phyloP scores from a whole-genome alignment of 2,113 vertebrate genomes.

The Prietella phreatophila region DNA sequence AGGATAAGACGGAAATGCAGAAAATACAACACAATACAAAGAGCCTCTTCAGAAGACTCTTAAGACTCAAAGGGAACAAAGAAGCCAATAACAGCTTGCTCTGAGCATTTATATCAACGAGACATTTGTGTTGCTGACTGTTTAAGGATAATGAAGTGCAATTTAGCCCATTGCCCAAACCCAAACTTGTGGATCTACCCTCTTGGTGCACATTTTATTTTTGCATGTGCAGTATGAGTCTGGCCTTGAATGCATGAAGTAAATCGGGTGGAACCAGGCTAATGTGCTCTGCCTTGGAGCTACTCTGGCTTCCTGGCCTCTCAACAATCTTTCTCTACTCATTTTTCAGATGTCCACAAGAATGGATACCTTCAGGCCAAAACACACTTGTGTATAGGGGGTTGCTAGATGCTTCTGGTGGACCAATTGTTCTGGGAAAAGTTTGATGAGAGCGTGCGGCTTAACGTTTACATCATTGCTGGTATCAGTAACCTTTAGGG shows the following conservation, averaged over 20 bases:
- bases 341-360: constrained; percentile 49
- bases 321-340: constrained; percentile 23
- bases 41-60: constrained; percentile 49
- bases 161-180: constrained; percentile 58
- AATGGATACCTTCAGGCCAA: constrained; percentile 57
- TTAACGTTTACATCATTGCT: constrained; percentile 69
- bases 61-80: constrained; percentile 60
- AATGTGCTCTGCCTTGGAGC: constrained; percentile 55
- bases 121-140: constrained; percentile 58
- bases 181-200: constrained; percentile 60
- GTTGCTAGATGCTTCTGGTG: constrained; percentile 63
- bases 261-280: constrained; percentile 62
- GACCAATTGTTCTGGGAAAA: constrained; percentile 66
- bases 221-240: constrained; percentile 57
- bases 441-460: constrained; percentile 63
- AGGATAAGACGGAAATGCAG: constrained; percentile 39
- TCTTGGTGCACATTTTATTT: constrained; percentile 63
- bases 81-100: constrained; percentile 49
- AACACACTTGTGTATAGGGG: constrained; percentile 57
- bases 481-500: constrained; percentile 63
- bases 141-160: constrained; percentile 63
- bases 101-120: constrained; percentile 59
- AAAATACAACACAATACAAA: constrained; percentile 30
- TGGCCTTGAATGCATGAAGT: constrained; percentile 55
- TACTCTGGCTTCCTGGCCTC: constrained; percentile 33